phyloP scores from a whole-genome alignment of 30 jellyfish, hydroid and myxozoan genomes.

The Hydractinia symbiolongicarpus region DNA sequence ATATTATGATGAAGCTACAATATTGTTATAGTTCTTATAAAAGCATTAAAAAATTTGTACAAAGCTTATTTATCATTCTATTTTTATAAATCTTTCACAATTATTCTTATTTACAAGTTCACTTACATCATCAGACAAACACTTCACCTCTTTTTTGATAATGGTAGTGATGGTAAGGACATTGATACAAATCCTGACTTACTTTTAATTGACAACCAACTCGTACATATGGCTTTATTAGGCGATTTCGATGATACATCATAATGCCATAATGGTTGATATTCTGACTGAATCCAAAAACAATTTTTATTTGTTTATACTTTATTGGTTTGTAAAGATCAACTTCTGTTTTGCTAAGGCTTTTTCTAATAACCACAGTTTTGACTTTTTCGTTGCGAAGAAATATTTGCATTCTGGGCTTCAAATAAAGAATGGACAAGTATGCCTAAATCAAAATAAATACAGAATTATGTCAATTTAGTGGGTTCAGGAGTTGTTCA shows the following conservation, averaged over 20 bases:
- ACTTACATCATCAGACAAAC: too few species aligned
- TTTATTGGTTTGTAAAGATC: slow-evolving; percentile 65
- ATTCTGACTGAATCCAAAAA: slow-evolving; percentile 95
- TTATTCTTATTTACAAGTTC: too few species aligned
- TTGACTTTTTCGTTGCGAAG: slow-evolving; percentile 84
- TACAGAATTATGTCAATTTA: background rate
- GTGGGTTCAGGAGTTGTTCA: background rate
- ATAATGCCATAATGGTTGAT: slow-evolving; percentile 89
- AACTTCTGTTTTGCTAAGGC: slow-evolving; percentile 92
- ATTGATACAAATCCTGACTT: background rate
- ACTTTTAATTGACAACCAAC: slow-evolving; percentile 97
- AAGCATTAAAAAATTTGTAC: too few species aligned
- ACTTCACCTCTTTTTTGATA: too few species aligned
- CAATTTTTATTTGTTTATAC: slow-evolving; percentile 53
- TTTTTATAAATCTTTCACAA: too few species aligned
- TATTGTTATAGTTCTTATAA: too few species aligned
- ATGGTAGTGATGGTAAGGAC: too few species aligned
- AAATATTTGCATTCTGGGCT: slow-evolving; percentile 93
- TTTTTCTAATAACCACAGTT: slow-evolving; percentile 79
- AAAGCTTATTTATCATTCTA: too few species aligned
- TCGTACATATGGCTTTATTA: slow-evolving; percentile 91
- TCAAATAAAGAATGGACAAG: slow-evolving; percentile 81
- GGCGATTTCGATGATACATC: slow-evolving; percentile 94
- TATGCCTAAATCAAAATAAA: slow-evolving; percentile 60
- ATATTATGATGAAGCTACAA: too few species aligned